Conservation (phyloP, 2,113 vertebrate species). For the Mus pahari region DNA sequence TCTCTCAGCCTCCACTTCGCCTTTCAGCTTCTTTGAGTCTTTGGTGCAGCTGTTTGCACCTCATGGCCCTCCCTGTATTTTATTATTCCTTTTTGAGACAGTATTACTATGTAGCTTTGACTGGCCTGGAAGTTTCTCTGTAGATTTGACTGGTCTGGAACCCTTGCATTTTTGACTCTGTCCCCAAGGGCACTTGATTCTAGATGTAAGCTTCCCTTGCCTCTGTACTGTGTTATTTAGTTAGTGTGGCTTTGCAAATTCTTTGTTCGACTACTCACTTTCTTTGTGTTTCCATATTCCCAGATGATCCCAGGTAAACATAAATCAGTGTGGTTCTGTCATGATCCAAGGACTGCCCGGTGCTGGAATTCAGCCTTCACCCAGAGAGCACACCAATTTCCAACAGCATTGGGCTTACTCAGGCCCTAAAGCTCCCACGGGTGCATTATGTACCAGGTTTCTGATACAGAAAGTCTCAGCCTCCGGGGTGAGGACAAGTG, state of each 20-base stretch:
- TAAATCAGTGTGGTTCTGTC: conserved; percentile 36
- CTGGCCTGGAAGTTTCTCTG: not conserved
- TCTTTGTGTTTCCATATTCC: conserved; percentile 17
- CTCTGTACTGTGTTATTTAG: conserved; percentile 52
- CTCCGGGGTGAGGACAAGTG: conserved; percentile 69
- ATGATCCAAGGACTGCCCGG: not conserved
- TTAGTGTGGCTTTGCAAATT: conserved; percentile 57
- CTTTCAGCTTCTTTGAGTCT: conserved; percentile 14
- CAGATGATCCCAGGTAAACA: not conserved
- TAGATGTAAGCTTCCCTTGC: not conserved
- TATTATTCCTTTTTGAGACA: not conserved
- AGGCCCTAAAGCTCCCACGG: conserved; percentile 30
- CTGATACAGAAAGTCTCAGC: conserved; percentile 67
- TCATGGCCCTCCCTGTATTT: not conserved
- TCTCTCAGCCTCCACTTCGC: no score
- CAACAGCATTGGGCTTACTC: not conserved
- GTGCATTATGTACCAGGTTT: not conserved
- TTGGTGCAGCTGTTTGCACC: not conserved
- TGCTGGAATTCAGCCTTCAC: not conserved
- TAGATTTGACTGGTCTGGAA: no score
- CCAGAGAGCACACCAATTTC: not conserved
- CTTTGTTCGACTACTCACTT: conserved; percentile 28
- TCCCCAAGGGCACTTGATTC: not conserved
- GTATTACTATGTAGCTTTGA: not conserved
- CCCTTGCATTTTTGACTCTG: not conserved